Evolutionary conservation across 2,797 vertebrate species (phyloP), one percentile per base, ranked within the genome.

Genomic region (Allenopithecus nigroviridis): DNA sequence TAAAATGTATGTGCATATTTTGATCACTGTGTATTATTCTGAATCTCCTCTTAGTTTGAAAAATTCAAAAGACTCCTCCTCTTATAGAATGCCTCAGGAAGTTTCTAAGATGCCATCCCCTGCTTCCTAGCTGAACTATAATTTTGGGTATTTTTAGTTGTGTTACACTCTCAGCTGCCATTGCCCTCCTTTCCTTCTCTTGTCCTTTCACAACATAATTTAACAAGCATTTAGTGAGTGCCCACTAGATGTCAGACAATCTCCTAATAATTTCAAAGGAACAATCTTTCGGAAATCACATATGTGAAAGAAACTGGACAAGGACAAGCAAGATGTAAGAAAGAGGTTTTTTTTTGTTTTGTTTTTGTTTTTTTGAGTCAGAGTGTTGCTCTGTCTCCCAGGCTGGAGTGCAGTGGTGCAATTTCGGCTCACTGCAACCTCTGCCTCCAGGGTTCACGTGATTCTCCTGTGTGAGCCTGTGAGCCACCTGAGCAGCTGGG

Each of bases 201-300:
- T 61, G 0, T 53, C 21, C 26, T 89, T 92, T 84, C n/a, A 13
- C 89, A 85, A 21, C 21, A 46, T 85, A 75, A 93, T 83, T 85
- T 57, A 97, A 28, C 22, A 89, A 93, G 39, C 26, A 90, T 95
- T 92, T 84, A 83, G 84, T 86, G 28, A 96, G 28, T 96, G 94
- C 70, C 97, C 98, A 98, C 97, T 98, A 98, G 97, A 43, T 98
- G 97, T 98, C 98, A 98, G 92, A 41, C 85, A n/a, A 94, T 94
- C 79, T 96, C 96, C 50, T 96, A 88, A 84, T 86, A 95, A 86
- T 90, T 96, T 57, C 61, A 80, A 70, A 64, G 72, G 6, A 91
- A 61, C 8, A 72, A 36, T 92, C 24, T 43, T 91, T 74, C 5
- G 48, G 53, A 55, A 95, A 89, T 84, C 33, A 75, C 57, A 33